phyloP scores from a whole-genome alignment of 1,140 invertebrate species.

The Drosophila subobscura region DNA sequence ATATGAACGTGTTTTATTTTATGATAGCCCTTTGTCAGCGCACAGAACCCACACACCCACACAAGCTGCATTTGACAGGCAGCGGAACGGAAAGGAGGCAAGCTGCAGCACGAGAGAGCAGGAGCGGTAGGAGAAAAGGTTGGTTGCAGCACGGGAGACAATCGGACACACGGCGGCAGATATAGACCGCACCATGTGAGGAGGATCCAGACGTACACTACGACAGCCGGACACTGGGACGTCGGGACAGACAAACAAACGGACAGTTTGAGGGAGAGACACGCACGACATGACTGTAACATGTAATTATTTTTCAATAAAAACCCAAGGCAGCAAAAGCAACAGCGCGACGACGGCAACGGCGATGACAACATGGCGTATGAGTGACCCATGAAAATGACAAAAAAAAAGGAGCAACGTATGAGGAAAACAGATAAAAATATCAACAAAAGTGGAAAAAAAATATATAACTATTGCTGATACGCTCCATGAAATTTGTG shows the following conservation, averaged over 20 bases:
- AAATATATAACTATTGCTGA: slow-evolving; percentile 5
- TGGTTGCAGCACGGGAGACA: slow-evolving; percentile 27
- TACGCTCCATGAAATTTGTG: neutral
- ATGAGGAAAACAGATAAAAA: slow-evolving; percentile 17
- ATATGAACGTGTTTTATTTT: slow-evolving; percentile 79
- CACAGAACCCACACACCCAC: slow-evolving; percentile 46
- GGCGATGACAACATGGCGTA: slow-evolving; percentile 71
- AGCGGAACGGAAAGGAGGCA: slow-evolving; percentile 32
- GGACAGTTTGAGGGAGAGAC: slow-evolving; percentile 43
- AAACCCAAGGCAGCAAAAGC: slow-evolving; percentile 73
- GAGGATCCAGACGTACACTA: slow-evolving; percentile 24
- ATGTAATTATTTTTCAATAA: slow-evolving; percentile 83
- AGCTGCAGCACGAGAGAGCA: neutral
- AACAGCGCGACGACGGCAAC: slow-evolving; percentile 48
- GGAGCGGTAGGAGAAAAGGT: slow-evolving; percentile 7
- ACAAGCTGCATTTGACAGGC: slow-evolving; percentile 70
- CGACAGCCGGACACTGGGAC: slow-evolving; percentile 17
- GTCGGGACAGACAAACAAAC: slow-evolving; percentile 2
- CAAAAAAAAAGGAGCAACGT: slow-evolving; percentile 23
- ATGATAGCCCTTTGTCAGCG: slow-evolving; percentile 77
- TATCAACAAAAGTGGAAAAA: slow-evolving; percentile 14
- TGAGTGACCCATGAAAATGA: slow-evolving; percentile 64
- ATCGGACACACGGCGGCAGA: slow-evolving; percentile 53
- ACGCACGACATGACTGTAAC: slow-evolving; percentile 81
- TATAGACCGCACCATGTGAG: slow-evolving; percentile 70